These are phyloP conservation scores for Lymantria dispar DNA, from an alignment of 2,888 invertebrate genomes.

Conservation along the genomic window DNA sequence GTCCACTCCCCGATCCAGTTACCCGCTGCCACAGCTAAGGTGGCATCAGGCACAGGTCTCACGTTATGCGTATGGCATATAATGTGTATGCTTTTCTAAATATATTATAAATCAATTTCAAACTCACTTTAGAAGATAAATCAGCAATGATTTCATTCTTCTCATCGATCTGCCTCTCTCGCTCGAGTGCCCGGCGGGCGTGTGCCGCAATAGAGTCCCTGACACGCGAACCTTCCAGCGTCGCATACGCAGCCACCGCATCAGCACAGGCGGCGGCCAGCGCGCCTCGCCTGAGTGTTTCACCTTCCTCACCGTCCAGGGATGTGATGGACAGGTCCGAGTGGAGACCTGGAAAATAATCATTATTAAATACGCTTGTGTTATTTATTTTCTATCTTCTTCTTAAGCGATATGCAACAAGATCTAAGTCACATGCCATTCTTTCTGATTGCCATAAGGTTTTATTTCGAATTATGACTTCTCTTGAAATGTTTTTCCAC, in stretches of 20 bases:
- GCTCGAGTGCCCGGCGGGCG: slow-evolving; percentile 87
- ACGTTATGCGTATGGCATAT: no score
- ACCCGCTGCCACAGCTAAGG: no score
- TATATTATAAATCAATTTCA: no score
- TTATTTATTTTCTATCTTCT: neutral
- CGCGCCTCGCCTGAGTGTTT: slow-evolving; percentile 83
- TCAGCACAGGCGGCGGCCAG: slow-evolving; percentile 89
- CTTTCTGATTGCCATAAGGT: no score
- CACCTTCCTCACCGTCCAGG: slow-evolving; percentile 79
- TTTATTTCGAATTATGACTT: no score
- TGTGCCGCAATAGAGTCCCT: slow-evolving; percentile 90
- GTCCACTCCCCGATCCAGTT: no score
- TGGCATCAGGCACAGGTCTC: no score
- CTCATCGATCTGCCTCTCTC: slow-evolving; percentile 91
- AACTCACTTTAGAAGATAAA: slow-evolving; percentile 88
- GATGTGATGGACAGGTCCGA: slow-evolving; percentile 87
- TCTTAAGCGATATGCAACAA: no score
- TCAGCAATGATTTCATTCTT: slow-evolving; percentile 91
- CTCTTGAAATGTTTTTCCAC: no score
- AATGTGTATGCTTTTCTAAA: no score
- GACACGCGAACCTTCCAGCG: slow-evolving; percentile 88
- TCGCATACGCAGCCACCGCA: slow-evolving; percentile 87
- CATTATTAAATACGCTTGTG: neutral
- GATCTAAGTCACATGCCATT: no score
- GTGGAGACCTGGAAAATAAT: slow-evolving; percentile 80